Percentiles rank a stretch among this genome's conserved stretches.
These are phyloP conservation scores for Lithophane semibrunnea DNA, from an alignment of 2,888 invertebrate species.

Conservation along the genomic window DNA sequence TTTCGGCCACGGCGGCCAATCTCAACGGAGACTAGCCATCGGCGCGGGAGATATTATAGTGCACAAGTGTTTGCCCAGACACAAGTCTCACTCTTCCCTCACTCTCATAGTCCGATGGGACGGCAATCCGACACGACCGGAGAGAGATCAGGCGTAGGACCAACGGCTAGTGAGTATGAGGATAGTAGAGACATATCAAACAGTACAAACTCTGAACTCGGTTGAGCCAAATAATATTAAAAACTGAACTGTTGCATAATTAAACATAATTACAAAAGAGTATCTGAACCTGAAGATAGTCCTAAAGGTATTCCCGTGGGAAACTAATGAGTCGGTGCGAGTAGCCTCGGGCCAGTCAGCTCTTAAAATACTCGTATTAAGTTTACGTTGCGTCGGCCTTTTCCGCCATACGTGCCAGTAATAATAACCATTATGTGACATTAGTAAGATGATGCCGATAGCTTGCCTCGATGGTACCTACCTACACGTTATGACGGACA, in stretches of 20 bases:
- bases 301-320: conserved; percentile 55
- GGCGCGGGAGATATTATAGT: too few species aligned
- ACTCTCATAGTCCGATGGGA: too few species aligned
- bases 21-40: too few species aligned
- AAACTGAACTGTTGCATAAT: not conserved
- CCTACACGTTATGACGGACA: not conserved
- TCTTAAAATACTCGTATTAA: conserved; percentile 44
- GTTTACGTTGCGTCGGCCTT: conserved; percentile 29
- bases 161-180: too few species aligned
- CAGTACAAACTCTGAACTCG: not conserved
- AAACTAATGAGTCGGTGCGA: conserved; percentile 32
- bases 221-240: not conserved
- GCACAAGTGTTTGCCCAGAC: too few species aligned
- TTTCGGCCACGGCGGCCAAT: too few species aligned
- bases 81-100: too few species aligned
- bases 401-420: conserved; percentile 26
- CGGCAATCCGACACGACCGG: too few species aligned
- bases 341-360: conserved; percentile 45
- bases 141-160: too few species aligned
- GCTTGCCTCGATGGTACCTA: not conserved
- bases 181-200: not conserved
- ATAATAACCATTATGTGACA: conserved; percentile 46
- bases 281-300: conserved; percentile 7
- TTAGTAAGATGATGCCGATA: conserved; percentile 21
- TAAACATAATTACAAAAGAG: not conserved